Base-by-base conservation (phyloP, 64 coral and sea anemone species). In the Porites australiensis region DNA sequence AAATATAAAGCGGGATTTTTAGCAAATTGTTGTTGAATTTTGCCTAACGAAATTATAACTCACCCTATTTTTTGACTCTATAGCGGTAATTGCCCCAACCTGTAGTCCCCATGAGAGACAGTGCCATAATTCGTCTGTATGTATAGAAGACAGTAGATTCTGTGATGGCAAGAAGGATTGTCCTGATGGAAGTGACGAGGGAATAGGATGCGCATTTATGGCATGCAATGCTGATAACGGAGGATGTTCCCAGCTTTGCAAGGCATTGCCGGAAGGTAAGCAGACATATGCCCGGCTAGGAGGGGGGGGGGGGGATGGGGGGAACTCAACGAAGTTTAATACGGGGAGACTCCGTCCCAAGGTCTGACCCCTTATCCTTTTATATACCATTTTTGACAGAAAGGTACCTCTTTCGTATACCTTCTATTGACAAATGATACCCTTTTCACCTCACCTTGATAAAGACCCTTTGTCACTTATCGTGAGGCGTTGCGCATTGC, bases 201-300 rank as follows among this genome's bases (percentile, higher is more conserved):
- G 88, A 6, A 79, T 86, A 15, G 82, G 94, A 13, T 99, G 98
- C 74, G 72, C 37, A 60, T 70, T 95, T 44, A 11, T 52, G 62
- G 44, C 47, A 4, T 99, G 98, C 72, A 51, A 91, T 13, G 74
- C 68, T 52, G 50, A 69, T 63, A 99, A 96, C 85, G 98, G 98
- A 83, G 94, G 98, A 45, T 99, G 98, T 79, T 88, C 77, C 13
- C 98, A 99, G 54, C 49, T 67, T 19, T 99, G 98, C 73, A 77
- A 44, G 2, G 78, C 94, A 44, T 20, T 91, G 10, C 94, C 98
- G 16, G 62, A 49, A 57, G 98, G 98, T 99, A 83, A 76, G 62
- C 47, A 20, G 10, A 64, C 5, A 13, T 2, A 62, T 57, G 78
- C 2, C 5, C 6, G 3, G 6, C 14, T 2, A 44, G 64, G 7